These are phyloP conservation scores for Peromyscus melanophrys DNA, from an alignment of 2,797 vertebrate genomes.

Conservation along the genomic window DNA sequence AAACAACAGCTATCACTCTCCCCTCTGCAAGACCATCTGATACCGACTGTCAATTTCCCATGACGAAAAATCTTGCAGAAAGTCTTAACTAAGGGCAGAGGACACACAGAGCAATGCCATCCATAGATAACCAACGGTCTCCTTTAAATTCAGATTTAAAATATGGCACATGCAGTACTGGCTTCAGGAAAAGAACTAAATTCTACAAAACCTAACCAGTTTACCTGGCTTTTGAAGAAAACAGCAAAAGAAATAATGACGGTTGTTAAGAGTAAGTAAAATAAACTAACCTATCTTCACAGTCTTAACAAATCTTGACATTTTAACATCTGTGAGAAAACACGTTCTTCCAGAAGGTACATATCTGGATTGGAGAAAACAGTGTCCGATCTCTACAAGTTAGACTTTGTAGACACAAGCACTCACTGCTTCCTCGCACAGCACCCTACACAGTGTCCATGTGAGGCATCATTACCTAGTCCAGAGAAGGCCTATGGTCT, in stretches of 20 bases:
- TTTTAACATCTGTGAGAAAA: neutral
- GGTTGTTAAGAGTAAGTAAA: neutral
- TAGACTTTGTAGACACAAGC: neutral
- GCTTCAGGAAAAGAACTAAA: neutral
- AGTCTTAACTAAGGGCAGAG: neutral
- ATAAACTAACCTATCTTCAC: neutral
- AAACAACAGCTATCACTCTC: neutral
- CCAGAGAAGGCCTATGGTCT: neutral
- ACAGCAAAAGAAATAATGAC: constrained; percentile 16
- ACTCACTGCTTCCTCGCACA: neutral
- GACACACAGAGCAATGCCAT: neutral
- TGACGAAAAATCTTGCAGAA: neutral
- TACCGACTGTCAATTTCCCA: neutral
- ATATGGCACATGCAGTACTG: neutral
- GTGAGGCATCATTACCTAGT: neutral
- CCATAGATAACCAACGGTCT: neutral
- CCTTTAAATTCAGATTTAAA: constrained; percentile 13
- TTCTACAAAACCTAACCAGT: neutral
- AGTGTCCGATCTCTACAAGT: neutral
- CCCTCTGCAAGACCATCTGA: neutral
- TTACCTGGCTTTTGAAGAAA: constrained; percentile 35
- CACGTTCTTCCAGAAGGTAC: neutral
- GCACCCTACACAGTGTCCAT: neutral
- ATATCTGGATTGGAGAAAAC: neutral
- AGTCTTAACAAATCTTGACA: neutral